Evolutionary conservation across 2,888 invertebrate species (phyloP), one percentile per base, ranked within the genome.

Genomic region (Xestia rhomboidea): DNA sequence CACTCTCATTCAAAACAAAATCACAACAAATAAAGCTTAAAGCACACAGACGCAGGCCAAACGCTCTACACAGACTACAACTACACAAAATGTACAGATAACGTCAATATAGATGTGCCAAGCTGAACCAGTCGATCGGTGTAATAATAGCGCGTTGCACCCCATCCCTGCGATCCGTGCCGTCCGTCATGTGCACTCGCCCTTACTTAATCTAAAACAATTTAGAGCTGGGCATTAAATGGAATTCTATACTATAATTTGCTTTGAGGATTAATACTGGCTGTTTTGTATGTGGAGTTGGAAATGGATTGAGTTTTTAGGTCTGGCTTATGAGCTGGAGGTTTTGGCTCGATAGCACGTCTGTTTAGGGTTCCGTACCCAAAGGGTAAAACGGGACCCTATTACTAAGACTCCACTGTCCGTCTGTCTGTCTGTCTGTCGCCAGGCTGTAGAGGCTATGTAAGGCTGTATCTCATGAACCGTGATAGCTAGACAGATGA

Each of bases 161-260:
- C 90, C 86, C 87, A 79, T 73, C 83, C 86, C 85, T 85, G 77
- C 79, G 76, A 79, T 66, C 82, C 87, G 84, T 49, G 51, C 81
- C 77, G 80, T 83, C 87, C 92, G 92, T 93, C 94, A 93, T 90
- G 90, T 92, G 91, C 93, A 94, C 89, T 91, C 94, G 86, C 94
- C 94, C 94, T 90, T 86, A 90, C 82, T 66, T 84, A 89, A 81
- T 91, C 91, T 90, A 92, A 93, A 86, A 87, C 89, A 88, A 88
- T 89, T 88, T 87, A 77, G 81, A 84, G 80, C 77, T 87, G 79
- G 73, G 77, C 74, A 88, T 88, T 83, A 80, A 79, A 70, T 71
- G 79, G 73, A 81, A 81, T 85, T 78, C 82, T 86, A 86, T 84
- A 87, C 86, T 86, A 68, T 60, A 71, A 85, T 88, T 88, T 82